A percentile compares a stretch with the other conserved stretches of the same genome.
Conservation (phyloP, 2,888 invertebrate genomes). For the Chironomus tentans region DNA sequence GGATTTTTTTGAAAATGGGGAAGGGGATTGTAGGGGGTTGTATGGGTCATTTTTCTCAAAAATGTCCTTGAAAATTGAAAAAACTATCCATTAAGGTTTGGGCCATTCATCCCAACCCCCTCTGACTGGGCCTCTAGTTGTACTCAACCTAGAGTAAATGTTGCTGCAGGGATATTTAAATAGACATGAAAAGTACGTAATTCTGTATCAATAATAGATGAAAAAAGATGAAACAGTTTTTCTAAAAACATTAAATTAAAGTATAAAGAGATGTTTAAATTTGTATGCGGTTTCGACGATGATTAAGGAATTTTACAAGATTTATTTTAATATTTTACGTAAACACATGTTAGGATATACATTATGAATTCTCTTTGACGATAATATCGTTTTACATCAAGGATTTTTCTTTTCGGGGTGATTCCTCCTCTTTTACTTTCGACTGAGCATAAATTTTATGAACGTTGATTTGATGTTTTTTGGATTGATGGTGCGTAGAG, state of each 20-base stretch:
- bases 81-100: too few species aligned
- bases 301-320: not conserved
- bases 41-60: too few species aligned
- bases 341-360: conserved; percentile 13
- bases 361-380: conserved; percentile 21
- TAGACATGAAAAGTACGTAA: not conserved
- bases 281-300: not conserved
- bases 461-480: conserved; percentile 19
- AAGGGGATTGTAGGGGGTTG: too few species aligned
- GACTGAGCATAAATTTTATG: conserved; percentile 1
- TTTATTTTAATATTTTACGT: conserved; percentile 23
- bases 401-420: not conserved
- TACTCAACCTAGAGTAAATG: not conserved
- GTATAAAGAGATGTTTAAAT: not conserved
- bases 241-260: not conserved
- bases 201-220: not conserved
- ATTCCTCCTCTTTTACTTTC: not conserved
- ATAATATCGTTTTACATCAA: not conserved
- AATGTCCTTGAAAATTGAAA: too few species aligned
- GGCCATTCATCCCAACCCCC: too few species aligned
- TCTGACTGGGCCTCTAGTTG: too few species aligned
- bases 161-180: not conserved
- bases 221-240: not conserved
- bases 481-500: conserved; percentile 11
- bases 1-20: too few species aligned